phyloP scores from a whole-genome alignment of 2,797 vertebrate genomes.

The Poeciliopsis turneri region DNA sequence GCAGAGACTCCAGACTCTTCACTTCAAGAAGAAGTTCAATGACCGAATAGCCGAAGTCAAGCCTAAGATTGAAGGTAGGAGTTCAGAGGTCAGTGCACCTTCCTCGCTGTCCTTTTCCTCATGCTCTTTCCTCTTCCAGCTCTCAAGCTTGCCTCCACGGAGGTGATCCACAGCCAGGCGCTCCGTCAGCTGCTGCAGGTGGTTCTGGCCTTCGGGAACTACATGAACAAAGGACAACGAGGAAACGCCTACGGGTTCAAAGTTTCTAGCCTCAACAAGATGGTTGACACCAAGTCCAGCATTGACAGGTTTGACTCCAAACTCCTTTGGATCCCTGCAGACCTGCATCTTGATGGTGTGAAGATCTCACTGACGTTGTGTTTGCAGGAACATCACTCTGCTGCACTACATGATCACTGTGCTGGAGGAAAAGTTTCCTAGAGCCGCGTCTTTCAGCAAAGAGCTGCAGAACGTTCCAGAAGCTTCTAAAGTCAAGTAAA shows the following conservation, averaged over 20 bases:
- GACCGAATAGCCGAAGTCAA: slow-evolving; percentile 92
- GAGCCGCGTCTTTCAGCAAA: slow-evolving; percentile 83
- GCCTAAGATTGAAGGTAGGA: slow-evolving; percentile 91
- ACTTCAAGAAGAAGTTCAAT: slow-evolving; percentile 97
- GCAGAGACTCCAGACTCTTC: slow-evolving; percentile 90
- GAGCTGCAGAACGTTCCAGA: slow-evolving; percentile 61
- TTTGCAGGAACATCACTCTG: slow-evolving; percentile 71
- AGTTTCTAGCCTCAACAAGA: slow-evolving; percentile 95
- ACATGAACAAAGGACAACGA: slow-evolving; percentile 97
- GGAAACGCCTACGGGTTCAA: slow-evolving; percentile 94
- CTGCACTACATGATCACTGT: slow-evolving; percentile 95
- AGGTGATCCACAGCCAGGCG: slow-evolving; percentile 40
- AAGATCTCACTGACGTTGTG: neutral
- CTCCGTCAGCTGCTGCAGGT: slow-evolving; percentile 70
- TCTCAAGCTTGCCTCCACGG: slow-evolving; percentile 54
- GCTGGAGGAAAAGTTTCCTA: slow-evolving; percentile 90
- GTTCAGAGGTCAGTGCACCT: neutral
- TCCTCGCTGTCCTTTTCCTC: neutral
- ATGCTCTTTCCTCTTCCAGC: slow-evolving; percentile 37
- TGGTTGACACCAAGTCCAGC: slow-evolving; percentile 95
- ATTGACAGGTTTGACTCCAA: slow-evolving; percentile 86
- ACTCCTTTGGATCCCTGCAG: neutral
- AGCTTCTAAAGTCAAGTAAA: slow-evolving; percentile 69
- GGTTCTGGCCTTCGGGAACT: slow-evolving; percentile 94
- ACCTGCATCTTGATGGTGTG: neutral